Evolutionary conservation across 2,797 vertebrate genomes (phyloP), one percentile per base, ranked within the genome.

Genomic region (Sus cebifrons): DNA sequence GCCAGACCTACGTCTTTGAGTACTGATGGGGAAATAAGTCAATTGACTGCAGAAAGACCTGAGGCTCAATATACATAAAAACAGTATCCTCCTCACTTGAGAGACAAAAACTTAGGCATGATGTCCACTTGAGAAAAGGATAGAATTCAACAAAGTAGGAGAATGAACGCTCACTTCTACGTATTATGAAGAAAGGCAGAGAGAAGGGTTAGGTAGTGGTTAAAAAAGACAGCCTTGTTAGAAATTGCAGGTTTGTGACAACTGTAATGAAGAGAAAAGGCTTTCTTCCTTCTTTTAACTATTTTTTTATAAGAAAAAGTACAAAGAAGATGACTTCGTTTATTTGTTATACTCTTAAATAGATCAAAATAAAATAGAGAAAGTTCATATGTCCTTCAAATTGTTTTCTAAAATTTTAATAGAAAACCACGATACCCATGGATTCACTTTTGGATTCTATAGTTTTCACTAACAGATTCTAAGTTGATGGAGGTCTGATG

Each of bases 281-380:
- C 65, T 79, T 92, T 32, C 58, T 79, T 86, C 54, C 54, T 77
- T 7, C n/a, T 70, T 82, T 83, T 36, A 78, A 73, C 17, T 74
- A 16, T 29, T 65, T 71, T 78, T 36, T 36, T 81, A 44, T 32
- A 49, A 49, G 29, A 29, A 29, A 32, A 25, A 29, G 11, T 82
- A 16, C 77, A 52, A 44, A 29, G 32, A 94, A 15, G 23, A 64
- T 62, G 70, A 49, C 32, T 11, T 56, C 27, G n/a, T 77, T 92
- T 49, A 29, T 67, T 84, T 62, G 27, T 60, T 84, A 86, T 20
- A 18, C 12, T 27, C 23, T 60, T 73, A 84, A 94, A 60, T 67
- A 25, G 15, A 85, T 54, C 25, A 75, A 91, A 92, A 86, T 83
- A 89, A 91, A 86, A 44, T 40, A 85, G 73, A 29, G 40, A 70